Base-by-base conservation (phyloP, 2,888 invertebrate genomes). In the Pomacea canaliculata region DNA sequence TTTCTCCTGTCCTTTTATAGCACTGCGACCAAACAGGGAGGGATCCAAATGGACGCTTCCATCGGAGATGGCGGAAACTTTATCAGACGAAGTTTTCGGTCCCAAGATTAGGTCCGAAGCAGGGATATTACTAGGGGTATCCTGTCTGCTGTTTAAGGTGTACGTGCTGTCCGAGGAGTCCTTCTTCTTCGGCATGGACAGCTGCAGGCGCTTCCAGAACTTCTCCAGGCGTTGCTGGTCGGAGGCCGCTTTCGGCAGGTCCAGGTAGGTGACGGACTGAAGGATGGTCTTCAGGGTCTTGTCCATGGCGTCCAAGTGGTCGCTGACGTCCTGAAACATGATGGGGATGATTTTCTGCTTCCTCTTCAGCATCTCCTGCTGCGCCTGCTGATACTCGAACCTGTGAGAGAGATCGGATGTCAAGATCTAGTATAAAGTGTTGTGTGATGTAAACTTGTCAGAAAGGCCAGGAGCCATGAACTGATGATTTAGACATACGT, bases 171-270 rank as follows among this genome's bases (percentile, higher is more conserved):
- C 62, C 5, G 63, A 23, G 10, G 4, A n/a, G 19, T 19, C 67
- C 62, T 70, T 82, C 72, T 81, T 84, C 72, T 85, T 85, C 37
- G 83, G 85, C 77, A 85, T 76, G 5, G 82, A 83, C 60, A 85
- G 74, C 51, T 79, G 71, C 46, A 85, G 65, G 37, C 82, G 70
- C 72, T 83, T 82, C 85, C 85, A 85, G 73, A 85, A 85, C 73
- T 81, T 83, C 1, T 79, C 76, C 10, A 67, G 63, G 56, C 81
- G 80, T 19, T 77, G 81, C 12, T 74, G 56, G 9, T 67, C 67
- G 10, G 66, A 63, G 7, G 49, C 67, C 62, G 23, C 67, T 7
- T 16, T 12, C 82, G 84, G 80, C 81, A 85, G 67, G 79, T 78
- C 51, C 27, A 84, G 48, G 71, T 84, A 84, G 0, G 84, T 83